Evolutionary conservation across 1,140 invertebrate species (phyloP).

Genomic region (Anadara kagoshimensis): DNA sequence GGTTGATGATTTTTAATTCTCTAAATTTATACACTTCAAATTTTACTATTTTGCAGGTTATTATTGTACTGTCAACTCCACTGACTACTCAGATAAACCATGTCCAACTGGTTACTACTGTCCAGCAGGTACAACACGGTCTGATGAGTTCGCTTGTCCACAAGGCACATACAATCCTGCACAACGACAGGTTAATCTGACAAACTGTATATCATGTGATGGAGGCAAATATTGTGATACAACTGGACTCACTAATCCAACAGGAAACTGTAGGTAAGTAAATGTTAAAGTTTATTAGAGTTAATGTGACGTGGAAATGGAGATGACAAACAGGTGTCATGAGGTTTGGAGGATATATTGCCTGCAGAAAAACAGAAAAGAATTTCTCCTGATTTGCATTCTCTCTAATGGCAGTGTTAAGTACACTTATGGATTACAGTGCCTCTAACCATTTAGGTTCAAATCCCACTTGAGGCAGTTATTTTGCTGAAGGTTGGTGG

Average conservation of each 20-base stretch:
- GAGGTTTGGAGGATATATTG: too few relatives aligned
- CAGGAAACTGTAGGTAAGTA: constrained; percentile 64
- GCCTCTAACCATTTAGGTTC: too few relatives aligned
- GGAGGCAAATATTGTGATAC: constrained; percentile 63
- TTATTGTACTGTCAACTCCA: constrained; percentile 66
- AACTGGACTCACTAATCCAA: constrained; percentile 54
- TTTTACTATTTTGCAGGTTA: constrained; percentile 50
- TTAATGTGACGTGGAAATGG: not conserved
- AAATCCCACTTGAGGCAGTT: too few relatives aligned
- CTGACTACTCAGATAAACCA: constrained; percentile 58
- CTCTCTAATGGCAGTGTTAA: too few relatives aligned
- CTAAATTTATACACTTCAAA: not conserved
- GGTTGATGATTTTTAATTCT: not conserved
- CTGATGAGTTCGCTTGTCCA: constrained; percentile 55
- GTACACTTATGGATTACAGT: too few relatives aligned
- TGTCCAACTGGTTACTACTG: constrained; percentile 69
- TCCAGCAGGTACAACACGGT: constrained; percentile 53
- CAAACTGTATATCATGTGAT: constrained; percentile 62
- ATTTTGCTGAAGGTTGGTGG: too few relatives aligned
- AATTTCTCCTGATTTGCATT: too few relatives aligned
- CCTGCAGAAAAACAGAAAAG: too few relatives aligned
- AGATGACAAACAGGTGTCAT: too few relatives aligned
- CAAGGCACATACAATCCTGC: constrained; percentile 65
- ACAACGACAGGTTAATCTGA: constrained; percentile 44
- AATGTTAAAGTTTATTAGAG: not conserved